These are phyloP conservation scores for Dryadula phaetusa DNA, from an alignment of 2,888 invertebrate genomes.

Conservation along the genomic window DNA sequence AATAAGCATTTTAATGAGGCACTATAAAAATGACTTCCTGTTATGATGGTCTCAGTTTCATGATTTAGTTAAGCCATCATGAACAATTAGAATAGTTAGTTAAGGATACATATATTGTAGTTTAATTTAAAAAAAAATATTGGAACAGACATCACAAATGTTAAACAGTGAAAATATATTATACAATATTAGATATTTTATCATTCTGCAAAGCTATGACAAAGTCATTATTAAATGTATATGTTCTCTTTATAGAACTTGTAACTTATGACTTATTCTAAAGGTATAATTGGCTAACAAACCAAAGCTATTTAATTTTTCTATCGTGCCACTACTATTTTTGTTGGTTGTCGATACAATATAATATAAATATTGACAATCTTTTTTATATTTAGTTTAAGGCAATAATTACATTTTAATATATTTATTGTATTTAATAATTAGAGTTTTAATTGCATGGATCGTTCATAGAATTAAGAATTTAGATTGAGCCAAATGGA, in stretches of 20 bases:
- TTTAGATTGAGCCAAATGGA: conserved; percentile 78
- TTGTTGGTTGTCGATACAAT: conserved; percentile 70
- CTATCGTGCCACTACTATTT: conserved; percentile 75
- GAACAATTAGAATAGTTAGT: conserved; percentile 63
- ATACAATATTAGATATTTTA: conserved; percentile 41
- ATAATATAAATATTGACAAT: conserved; percentile 60
- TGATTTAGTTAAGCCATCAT: conserved; percentile 58
- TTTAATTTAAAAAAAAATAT: conserved; percentile 43
- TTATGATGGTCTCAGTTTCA: conserved; percentile 62
- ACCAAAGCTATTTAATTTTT: conserved; percentile 73
- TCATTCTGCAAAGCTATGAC: conserved; percentile 45
- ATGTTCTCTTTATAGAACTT: conserved; percentile 31
- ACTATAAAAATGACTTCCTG: conserved; percentile 49
- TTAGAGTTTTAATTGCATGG: conserved; percentile 77
- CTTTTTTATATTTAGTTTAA: conserved; percentile 64
- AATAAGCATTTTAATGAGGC: conserved; percentile 43
- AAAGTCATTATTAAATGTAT: conserved; percentile 47
- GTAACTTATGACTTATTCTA: conserved; percentile 47
- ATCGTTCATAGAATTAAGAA: conserved; percentile 74
- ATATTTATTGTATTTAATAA: conserved; percentile 78
- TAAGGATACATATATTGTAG: conserved; percentile 46
- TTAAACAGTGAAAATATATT: conserved; percentile 49
- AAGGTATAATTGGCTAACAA: conserved; percentile 68
- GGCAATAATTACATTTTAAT: conserved; percentile 73
- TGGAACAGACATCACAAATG: conserved; percentile 59